A percentile compares a stretch with the other conserved stretches of the same genome.
Evolutionary conservation across 1,140 invertebrate species (phyloP).

Genomic region (Acromyrmex charruanus): DNA sequence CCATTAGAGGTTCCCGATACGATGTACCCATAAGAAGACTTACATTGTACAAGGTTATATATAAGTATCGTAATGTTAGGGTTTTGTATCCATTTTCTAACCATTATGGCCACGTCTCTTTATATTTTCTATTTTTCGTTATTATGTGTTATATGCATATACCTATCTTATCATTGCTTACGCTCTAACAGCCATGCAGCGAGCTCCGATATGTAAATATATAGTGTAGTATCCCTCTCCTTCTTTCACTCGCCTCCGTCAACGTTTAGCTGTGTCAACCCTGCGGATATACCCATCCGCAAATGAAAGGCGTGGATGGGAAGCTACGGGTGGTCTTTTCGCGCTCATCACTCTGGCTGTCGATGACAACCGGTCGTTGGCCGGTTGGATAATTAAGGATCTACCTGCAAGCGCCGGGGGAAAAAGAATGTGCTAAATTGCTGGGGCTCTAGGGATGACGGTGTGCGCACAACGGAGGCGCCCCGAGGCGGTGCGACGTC

Average conservation of each 20-base stretch:
- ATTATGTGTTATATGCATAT: conserved; percentile 20
- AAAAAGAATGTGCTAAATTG: conserved; percentile 54
- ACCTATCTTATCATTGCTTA: background rate
- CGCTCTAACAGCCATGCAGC: background rate
- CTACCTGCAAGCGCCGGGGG: conserved; percentile 35
- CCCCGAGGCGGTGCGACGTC: conserved; percentile 23
- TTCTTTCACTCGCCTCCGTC: too few species aligned
- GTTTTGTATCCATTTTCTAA: conserved; percentile 2
- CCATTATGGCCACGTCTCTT: background rate
- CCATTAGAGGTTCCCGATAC: background rate
- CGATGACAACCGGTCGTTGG: conserved; percentile 75
- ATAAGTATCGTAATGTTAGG: background rate
- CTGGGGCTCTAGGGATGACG: conserved; percentile 49
- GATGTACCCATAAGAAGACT: background rate
- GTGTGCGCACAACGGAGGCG: conserved; percentile 25
- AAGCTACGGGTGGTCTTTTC: conserved; percentile 69
- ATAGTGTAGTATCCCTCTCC: conserved; percentile 6
- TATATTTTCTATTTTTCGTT: background rate
- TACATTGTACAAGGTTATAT: background rate
- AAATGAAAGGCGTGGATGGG: conserved; percentile 20
- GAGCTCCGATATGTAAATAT: conserved; percentile 6
- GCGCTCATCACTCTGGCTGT: conserved; percentile 67
- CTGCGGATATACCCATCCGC: conserved; percentile 26
- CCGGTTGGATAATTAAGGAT: conserved; percentile 67
- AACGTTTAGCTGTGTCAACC: conserved; percentile 44